These are phyloP conservation scores for Climacteris rufus DNA, from an alignment of 2,113 vertebrate genomes.

Conservation along the genomic window DNA sequence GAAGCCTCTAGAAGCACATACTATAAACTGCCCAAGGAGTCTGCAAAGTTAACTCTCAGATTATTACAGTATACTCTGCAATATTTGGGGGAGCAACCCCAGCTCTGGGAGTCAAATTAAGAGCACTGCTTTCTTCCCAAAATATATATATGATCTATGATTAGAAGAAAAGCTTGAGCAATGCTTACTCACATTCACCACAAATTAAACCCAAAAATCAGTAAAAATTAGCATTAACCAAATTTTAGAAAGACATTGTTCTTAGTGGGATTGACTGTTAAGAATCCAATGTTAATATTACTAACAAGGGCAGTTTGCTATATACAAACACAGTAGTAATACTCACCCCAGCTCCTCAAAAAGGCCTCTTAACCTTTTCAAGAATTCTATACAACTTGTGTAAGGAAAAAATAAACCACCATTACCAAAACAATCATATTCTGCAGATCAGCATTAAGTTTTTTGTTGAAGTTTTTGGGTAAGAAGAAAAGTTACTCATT, in stretches of 20 bases:
- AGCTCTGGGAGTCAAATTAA: neutral
- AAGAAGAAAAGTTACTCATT: neutral
- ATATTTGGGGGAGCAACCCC: neutral
- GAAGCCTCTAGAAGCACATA: neutral
- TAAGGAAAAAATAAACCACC: neutral
- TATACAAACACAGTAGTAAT: neutral
- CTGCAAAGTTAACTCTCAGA: neutral
- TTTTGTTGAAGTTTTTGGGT: neutral
- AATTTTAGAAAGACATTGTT: neutral
- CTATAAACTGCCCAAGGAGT: neutral
- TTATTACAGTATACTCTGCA: neutral
- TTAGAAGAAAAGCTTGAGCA: neutral
- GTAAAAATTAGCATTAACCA: neutral
- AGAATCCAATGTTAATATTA: neutral
- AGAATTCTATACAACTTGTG: neutral
- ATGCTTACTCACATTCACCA: neutral
- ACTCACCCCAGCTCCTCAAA: fast-evolving
- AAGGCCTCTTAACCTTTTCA: neutral
- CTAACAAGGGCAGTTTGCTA: neutral
- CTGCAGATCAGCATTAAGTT: neutral
- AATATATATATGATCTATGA: neutral
- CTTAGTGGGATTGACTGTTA: neutral
- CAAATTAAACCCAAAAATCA: neutral
- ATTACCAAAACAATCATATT: neutral
- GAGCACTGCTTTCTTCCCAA: neutral